Evolutionary conservation across 2,113 vertebrate species (phyloP), one percentile per base, ranked within the genome.

Genomic region (Bagarius yarrelli): DNA sequence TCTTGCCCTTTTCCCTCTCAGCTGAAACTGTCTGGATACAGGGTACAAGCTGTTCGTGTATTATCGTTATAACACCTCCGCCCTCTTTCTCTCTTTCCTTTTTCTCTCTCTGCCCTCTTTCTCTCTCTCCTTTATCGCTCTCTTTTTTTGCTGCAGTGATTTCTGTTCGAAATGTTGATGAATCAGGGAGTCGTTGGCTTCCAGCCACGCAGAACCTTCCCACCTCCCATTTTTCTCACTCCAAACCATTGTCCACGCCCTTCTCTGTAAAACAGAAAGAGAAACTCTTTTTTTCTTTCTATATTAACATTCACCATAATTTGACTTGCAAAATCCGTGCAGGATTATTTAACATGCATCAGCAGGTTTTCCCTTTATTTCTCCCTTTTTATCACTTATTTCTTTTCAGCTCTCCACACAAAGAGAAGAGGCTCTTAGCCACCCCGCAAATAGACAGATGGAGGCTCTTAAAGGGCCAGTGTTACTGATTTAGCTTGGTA

Each of bases 81-180:
- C 53, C 27, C 27, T 27, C 9, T 13, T 53, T 52, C 15, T 47
- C 21, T 1, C 19, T 44, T 16, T 18, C 25, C 21, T 21, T 47
- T n/a, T 32, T 47, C 25, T 23, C 13, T 56, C 2, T 4, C 34
- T 55, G 6, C 3, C 40, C 21, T 52, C 15, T 40, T 52, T 76
- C 72, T 32, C 36, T 70, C 12, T 34, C 72, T 53, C 25, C 70
- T 71, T 53, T 70, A 66, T 63, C 57, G n/a, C 69, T 36, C 69
- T 73, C 53, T 47, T n/a, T 30, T 23, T 25, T 40, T 71, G 75
- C 81, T 83, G 81, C 74, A 81, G 59, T 81, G 50, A 78, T 69
- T 70, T 83, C 70, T 81, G 59, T 59, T 81, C 70, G 56, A 81
- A 80, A 83, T 86, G 81, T 83, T 83, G 63, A 86, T 83, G 84